Base-by-base conservation (phyloP, 2,797 vertebrate species). In the Trachurus trachurus region DNA sequence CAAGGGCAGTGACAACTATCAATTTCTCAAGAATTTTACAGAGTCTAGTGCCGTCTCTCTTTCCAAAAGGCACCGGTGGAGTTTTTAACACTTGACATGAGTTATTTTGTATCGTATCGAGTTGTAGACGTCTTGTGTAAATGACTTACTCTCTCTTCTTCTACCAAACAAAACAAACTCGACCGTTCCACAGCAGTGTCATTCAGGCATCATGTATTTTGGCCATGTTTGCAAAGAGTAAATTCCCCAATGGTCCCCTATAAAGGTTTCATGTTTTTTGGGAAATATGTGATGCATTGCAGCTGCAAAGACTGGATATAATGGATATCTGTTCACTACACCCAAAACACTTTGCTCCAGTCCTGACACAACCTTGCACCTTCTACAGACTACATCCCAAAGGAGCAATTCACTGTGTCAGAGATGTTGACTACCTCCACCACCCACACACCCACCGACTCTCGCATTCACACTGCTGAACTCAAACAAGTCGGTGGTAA, bases 241-340 rank as follows among this genome's bases (percentile, higher is more conserved):
- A 66, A 62, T 65, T 75, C 73, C 75, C 72, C 26, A 17, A 5
- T 19, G 69, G 63, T 72, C 68, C 65, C 83, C 72, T 16, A 31
- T 60, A 68, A 74, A 54, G 69, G 68, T 45, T 45, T 74, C 69
- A 54, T 8, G 12, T 64, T 70, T 84, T 19, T 74, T 67, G 58
- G 59, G 81, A 90, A 89, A 82, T 86, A 80, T 81, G 83, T n/a
- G 62, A 81, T 26, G 26, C n/a, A n/a, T n/a, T 87, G 74, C 89
- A 92, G 86, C 89, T 91, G 89, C 73, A 81, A 71, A 81, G 80
- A 66, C 71, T 76, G 47, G 5, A 56, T 77, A 26, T 90, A 92
- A 89, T 94, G 89, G 92, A 94, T 92, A 92, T 85, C 93, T 94
- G 90, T 89, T 87, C 87, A 67, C 87, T 88, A 93, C 93, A 83